Base-by-base conservation (phyloP, 2,888 invertebrate genomes). In the Cerceris rybyensis region DNA sequence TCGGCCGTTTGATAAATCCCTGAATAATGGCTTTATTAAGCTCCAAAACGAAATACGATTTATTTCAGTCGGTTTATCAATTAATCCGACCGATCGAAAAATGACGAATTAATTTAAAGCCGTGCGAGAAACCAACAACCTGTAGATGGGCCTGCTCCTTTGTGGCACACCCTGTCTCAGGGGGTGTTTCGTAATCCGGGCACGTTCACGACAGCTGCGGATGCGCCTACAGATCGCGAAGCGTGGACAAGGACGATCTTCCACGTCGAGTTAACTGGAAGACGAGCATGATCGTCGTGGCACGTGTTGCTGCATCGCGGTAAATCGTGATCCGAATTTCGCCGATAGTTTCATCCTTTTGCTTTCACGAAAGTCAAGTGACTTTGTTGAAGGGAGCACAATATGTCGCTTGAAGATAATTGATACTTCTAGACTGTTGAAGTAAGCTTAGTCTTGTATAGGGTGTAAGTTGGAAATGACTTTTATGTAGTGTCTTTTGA, bases 61-160 rank as follows among this genome's bases (percentile, higher is more conserved):
- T 84, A 84, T 87, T 84, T 81, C 80, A 70, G 61, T 28, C 71
- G 81, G 80, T 85, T 86, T 85, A 80, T 82, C 86, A 83, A 69
- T 52, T 11, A 17, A 39, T 17, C 17, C n/a, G 41, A 9, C 39
- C 41, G 49, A 84, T 69, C 43, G 41, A 84, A 87, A 88, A 89
- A 85, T 85, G 82, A 83, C 81, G 86, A 84, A 86, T 87, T 87
- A 88, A 88, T 87, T 87, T 78, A 70, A 74, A 83, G 66, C 78
- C 66, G 73, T 73, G 69, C 58, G 69, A 75, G 78, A 79, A 86
- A 87, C 84, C 86, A 87, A 83, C 90, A 89, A 90, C 89, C 89
- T 89, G 90, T 90, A 88, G 90, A 88, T 86, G 81, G 68, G 67
- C 72, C 67, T 28, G 2, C 28, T 28, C 65, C 74, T 55, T 58